Evolutionary conservation across 2,888 invertebrate species (phyloP), one percentile per base, ranked within the genome.

Genomic region (Eumerus sabulonum): DNA sequence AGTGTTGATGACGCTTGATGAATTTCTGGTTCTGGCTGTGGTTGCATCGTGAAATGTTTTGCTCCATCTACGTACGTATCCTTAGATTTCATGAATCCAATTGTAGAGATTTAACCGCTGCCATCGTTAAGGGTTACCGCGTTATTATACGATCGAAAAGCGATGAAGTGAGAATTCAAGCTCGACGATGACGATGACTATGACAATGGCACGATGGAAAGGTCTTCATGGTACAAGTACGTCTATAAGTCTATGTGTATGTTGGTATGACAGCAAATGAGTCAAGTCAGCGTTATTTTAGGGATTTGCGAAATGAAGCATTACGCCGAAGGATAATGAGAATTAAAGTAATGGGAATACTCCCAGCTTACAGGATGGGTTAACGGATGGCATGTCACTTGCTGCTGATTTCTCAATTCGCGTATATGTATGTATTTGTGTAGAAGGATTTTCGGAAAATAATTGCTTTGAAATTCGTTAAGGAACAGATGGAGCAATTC

Each of bases 241-340:
- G n/a, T n/a, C n/a, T n/a, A n/a, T n/a, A n/a, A n/a, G n/a, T n/a
- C n/a, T n/a, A n/a, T n/a, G n/a, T n/a, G n/a, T n/a, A n/a, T n/a
- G n/a, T n/a, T n/a, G n/a, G n/a, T n/a, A n/a, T n/a, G n/a, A n/a
- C 27, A 27, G 27, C 27, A 27, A 27, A 27, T 63, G 27, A 45
- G 48, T 45, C 57, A 47, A 45, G 48, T 45, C 57, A 47, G 64
- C 40, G 51, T 44, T 63, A 63, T 56, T 71, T 71, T 50, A 50
- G 45, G 73, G 62, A 53, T 67, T 68, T 53, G 45, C 27, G 50
- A 42, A 68, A 59, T 77, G 57, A 73, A 42, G 60, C 72, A 66
- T 60, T 72, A 56, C 66, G 56, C 27, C 50, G 56, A 45, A 14
- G 66, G 45, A 62, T 77, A 77, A 77, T 77, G 73, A 63, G 67